Evolutionary conservation across 1,140 invertebrate genomes (phyloP).

Genomic region (Penaeus japonicus): DNA sequence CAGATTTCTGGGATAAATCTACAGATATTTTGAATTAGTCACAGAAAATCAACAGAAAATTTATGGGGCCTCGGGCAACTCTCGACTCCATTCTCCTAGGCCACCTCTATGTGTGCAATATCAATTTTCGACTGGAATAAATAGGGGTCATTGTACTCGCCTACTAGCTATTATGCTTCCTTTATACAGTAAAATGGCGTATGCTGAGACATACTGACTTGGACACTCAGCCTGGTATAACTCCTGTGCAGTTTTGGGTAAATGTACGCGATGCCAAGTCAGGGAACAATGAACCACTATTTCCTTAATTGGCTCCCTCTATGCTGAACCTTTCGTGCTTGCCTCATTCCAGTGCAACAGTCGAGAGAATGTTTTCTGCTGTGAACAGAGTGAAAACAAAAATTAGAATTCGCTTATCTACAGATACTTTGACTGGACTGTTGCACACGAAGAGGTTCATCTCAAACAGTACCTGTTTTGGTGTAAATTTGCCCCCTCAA

Average conservation of each 20-base stretch:
- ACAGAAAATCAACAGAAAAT: too few species aligned
- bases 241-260: not conserved
- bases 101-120: too few species aligned
- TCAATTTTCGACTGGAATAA: too few species aligned
- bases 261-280: not conserved
- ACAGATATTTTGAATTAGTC: too few species aligned
- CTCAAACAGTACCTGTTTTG: not conserved
- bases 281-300: not conserved
- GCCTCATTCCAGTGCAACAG: not conserved
- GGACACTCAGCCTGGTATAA: not conserved
- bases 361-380: not conserved
- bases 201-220: not conserved
- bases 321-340: conserved; percentile 1
- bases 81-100: too few species aligned
- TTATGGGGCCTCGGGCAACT: too few species aligned
- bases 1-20: too few species aligned
- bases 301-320: not conserved
- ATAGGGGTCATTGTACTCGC: too few species aligned
- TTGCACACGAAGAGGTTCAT: not conserved
- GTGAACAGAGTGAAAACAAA: conserved; percentile 11
- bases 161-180: too few species aligned
- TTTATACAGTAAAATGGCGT: too few species aligned
- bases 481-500: too few species aligned
- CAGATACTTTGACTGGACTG: not conserved
- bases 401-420: not conserved